Base-by-base conservation (phyloP, 2,113 vertebrate genomes). In the Mobula birostris region DNA sequence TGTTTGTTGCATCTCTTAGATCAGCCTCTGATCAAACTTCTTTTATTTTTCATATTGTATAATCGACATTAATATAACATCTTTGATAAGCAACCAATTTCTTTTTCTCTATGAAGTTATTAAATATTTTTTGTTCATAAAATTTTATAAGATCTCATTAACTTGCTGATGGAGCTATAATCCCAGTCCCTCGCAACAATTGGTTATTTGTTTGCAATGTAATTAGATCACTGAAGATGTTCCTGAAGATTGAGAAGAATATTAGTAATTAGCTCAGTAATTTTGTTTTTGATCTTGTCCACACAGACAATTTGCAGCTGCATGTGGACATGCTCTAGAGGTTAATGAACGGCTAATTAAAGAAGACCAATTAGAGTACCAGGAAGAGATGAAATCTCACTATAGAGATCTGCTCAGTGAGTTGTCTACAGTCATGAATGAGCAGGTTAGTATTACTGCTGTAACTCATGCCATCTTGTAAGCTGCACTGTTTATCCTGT, bases 311-410 rank as follows among this genome's bases (percentile, higher is more conserved):
- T 99, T 99, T 97, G 98, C 99, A 94, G 98, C 98, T 68, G 98
- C 98, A 0, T 99, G 99, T 63, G 99, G 99, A n/a, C 98, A 98
- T 93, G 99, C 99, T 94, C 96, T 99, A 27, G 97, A 99, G 36
- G 98, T 99, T 95, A 99, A 99, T 0, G 98, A 99, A 82, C 98
- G 98, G 61, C 98, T 99, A 70, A 99, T 99, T 96, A 99, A 99
- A 96, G 98, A 99, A 95, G 99, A 99, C 95, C 99, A 99, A 94
- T 96, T 99, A 96, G 99, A 99, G 95, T 99, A 99, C 96, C 99
- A 99, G 96, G 98, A 98, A 95, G 99, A 99, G 95, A 98, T 99
- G 98, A 98, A 97, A 95, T 97, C 98, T 95, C 98, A 99, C 95
- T 99, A 99, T 70, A 97, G 97, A 95, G 98, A 99, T 95, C 99